These are phyloP conservation scores for Dasyurus viverrinus DNA, from an alignment of 2,113 vertebrate genomes.

Conservation along the genomic window DNA sequence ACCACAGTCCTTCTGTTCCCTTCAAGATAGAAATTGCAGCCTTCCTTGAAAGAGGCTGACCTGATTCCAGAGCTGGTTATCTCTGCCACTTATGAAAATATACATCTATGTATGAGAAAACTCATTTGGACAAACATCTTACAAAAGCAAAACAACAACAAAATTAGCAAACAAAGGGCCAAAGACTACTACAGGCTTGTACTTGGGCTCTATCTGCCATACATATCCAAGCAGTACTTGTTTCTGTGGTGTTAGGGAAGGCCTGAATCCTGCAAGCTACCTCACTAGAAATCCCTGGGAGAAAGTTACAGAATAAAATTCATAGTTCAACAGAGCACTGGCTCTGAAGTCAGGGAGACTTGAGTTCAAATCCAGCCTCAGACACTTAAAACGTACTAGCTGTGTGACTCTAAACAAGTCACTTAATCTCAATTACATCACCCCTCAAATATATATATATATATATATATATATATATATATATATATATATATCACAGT, in stretches of 20 bases:
- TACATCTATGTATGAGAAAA: background rate
- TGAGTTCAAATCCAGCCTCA: no score
- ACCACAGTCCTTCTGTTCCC: background rate
- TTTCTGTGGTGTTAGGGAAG: background rate
- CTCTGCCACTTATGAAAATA: background rate
- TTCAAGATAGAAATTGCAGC: background rate
- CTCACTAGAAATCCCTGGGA: background rate
- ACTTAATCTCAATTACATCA: no score
- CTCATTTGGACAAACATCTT: background rate
- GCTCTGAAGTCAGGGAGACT: no score
- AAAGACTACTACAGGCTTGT: background rate
- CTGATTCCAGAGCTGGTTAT: background rate
- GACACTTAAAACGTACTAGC: no score
- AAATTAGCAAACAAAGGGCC: background rate
- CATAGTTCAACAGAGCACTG: background rate
- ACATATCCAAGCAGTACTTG: background rate
- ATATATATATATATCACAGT: background rate
- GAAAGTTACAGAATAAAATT: background rate
- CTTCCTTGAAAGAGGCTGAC: no score
- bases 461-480: no score
- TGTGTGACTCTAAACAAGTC: no score
- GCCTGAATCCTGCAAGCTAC: background rate
- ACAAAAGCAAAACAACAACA: background rate
- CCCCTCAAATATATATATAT: no score
- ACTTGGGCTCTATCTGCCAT: background rate